Conservation (phyloP, 2,888 invertebrate species). For the Aplocera efformata region DNA sequence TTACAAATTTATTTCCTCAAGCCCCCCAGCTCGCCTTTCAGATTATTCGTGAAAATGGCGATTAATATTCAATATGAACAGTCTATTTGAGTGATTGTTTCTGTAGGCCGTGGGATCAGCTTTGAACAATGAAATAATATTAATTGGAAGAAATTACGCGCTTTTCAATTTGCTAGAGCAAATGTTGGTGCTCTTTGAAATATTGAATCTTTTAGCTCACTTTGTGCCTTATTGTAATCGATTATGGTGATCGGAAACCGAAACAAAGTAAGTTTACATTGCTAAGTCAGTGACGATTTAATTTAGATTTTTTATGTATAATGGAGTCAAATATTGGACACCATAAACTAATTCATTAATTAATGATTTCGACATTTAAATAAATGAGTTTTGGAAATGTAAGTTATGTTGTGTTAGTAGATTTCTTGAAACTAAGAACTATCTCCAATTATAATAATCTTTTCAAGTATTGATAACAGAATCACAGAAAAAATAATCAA, state of each 20-base stretch:
- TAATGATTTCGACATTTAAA: too few relatives aligned
- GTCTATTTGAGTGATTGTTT: conserved; percentile 78
- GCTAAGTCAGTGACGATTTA: too few relatives aligned
- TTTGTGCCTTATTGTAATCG: neutral
- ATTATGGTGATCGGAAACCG: neutral
- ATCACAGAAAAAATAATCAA: neutral
- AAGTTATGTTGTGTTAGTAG: too few relatives aligned
- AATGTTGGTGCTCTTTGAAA: conserved; percentile 57
- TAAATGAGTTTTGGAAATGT: too few relatives aligned
- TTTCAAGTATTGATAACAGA: too few relatives aligned
- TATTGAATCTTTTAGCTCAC: conserved; percentile 44
- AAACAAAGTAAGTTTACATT: conserved; percentile 13
- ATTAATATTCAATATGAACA: conserved; percentile 79
- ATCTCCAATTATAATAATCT: too few relatives aligned
- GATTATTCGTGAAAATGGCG: conserved; percentile 75
- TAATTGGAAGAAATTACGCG: conserved; percentile 58
- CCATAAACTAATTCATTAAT: too few relatives aligned
- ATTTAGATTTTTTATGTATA: too few relatives aligned
- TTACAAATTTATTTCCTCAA: conserved; percentile 77
- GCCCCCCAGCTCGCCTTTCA: conserved; percentile 59
- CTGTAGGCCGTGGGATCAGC: conserved; percentile 51
- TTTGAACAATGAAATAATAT: conserved; percentile 58
- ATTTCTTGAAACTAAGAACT: too few relatives aligned
- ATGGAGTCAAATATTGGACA: too few relatives aligned
- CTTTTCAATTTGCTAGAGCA: conserved; percentile 50